Evolutionary conservation across 2,888 invertebrate species (phyloP), one percentile per base, ranked within the genome.

Genomic region (Agrochola macilenta): DNA sequence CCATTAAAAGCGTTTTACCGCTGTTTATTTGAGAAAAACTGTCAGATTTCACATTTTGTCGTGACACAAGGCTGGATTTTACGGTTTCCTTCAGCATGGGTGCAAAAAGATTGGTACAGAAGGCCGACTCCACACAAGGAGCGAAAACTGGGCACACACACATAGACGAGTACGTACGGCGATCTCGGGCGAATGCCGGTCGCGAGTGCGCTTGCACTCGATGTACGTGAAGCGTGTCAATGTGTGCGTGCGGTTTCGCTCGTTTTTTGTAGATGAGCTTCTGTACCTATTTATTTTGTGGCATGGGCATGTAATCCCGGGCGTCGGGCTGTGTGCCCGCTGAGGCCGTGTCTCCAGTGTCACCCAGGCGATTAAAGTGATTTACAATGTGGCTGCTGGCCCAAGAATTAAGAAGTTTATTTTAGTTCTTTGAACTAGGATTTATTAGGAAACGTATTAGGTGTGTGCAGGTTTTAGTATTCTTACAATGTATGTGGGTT

Each of bases 301-400:
- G 77, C 81, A 72, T 72, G 81, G 80, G 80, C 77, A 80, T 87
- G 83, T 89, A 87, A 88, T 88, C 89, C 89, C 74, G 49, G 43
- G 61, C 66, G 82, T 76, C 72, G 83, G 82, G 86, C 75, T 85
- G 78, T 82, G 79, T 81, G 76, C 85, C 89, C 88, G 84, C 83
- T 78, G 88, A 85, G 69, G 78, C 79, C 87, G 83, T 85, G 89
- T 88, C 87, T 81, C 68, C 80, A 57, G 72, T 89, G 91, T 90
- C 89, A 88, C 84, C 75, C 79, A 75, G 81, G 82, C 89, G 91
- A 91, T 91, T 91, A 90, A 88, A 90, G 88, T 91, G 91, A 91
- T 91, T 91, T 91, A 91, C 90, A 85, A 83, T 89, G 89, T 88
- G 87, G 91, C 87, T 78, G 83, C 83, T 73, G 64, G 81, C 74